Base-by-base conservation (phyloP, 2,797 vertebrate genomes). In the Semotilus atromaculatus region DNA sequence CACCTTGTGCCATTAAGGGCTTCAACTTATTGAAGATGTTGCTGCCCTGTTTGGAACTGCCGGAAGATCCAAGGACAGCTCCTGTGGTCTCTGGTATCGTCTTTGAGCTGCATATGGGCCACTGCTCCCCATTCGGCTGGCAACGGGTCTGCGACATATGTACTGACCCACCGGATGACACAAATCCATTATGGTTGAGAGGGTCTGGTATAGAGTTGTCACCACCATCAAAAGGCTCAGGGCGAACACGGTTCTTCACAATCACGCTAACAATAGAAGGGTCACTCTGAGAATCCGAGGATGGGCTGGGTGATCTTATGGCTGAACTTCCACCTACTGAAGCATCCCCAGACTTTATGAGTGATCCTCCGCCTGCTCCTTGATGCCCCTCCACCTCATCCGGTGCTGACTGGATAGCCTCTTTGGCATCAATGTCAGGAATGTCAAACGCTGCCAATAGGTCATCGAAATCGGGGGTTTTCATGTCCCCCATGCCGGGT, bases 361-460 rank as follows among this genome's bases (percentile, higher is more conserved):
- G 58, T 26, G 84, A 70, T 38, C 64, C 88, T 85, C 89, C 86
- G 76, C 85, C 88, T 82, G 90, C 89, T 89, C 93, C 94, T 4
- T 96, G 96, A 76, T 95, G 95, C 3, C 95, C 90, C 3, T 99
- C 97, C 0, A 94, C 93, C 19, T 98, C 98, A 86, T 99, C 98
- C 0, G 97, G 97, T 60, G 95, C 95, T 0, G 98, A 97, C 21
- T 97, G 97, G 87, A 99, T 99, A 91, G 98, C 97, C 92, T 99
- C 98, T 83, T 98, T 98, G 2, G 98, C 95, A 93, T 99, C 97
- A 16, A 99, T 98, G 92, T 99, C 98, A 0, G 97, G 97, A 87
- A 99, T 99, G 92, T 99, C 98, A 74, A 99, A 99, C 2, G 98
- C 98, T 88, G 97, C 97, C 94, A 99, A 91, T n/a, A 99, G 97